Conservation (phyloP, 2,113 vertebrate genomes). For the Amazona vittata region DNA sequence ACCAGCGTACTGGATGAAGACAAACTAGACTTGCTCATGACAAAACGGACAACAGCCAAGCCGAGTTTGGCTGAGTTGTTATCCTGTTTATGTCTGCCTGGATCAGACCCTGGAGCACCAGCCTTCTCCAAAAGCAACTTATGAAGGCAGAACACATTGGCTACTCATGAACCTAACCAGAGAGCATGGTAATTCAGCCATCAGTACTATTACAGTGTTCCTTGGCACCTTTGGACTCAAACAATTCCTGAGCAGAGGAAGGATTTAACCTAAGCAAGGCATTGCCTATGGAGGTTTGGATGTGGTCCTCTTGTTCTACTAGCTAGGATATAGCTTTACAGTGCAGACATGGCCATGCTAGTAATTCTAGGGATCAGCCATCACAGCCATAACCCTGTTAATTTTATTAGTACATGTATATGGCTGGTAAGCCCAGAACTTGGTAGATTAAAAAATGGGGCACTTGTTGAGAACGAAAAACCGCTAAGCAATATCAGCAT, state of each 20-base stretch:
- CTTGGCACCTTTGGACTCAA: not conserved
- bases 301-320: not conserved
- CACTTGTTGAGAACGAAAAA: not conserved
- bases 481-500: not conserved
- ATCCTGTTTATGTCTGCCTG: not conserved
- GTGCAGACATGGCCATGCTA: not conserved
- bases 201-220: not conserved
- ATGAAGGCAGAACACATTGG: not conserved
- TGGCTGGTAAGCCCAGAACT: not conserved
- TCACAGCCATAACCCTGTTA: not conserved
- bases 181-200: not conserved
- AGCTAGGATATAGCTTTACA: not conserved
- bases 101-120: not conserved
- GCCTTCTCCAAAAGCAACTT: not conserved
- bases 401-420: not conserved
- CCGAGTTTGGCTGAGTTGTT: rapidly evolving
- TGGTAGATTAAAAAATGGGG: not conserved
- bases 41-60: not conserved
- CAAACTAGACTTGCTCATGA: not conserved
- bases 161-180: not conserved
- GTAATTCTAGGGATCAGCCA: not conserved
- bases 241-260: not conserved
- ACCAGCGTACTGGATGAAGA: not conserved
- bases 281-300: not conserved
- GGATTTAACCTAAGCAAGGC: not conserved